Evolutionary conservation across 2,797 vertebrate genomes (phyloP), one percentile per base, ranked within the genome.

Genomic region (Poecile montanus): DNA sequence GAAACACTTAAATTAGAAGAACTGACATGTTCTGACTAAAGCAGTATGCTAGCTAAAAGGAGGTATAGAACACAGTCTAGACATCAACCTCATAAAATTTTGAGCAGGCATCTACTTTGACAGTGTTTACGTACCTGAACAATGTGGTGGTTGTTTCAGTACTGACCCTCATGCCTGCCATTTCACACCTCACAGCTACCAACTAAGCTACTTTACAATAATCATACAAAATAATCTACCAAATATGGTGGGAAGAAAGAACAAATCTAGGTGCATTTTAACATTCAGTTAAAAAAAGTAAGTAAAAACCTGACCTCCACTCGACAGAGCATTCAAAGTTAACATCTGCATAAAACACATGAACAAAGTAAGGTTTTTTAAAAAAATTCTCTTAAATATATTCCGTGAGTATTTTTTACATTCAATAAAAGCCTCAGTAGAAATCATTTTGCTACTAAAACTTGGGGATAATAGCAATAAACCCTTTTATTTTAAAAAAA

Each of bases 141-240:
- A 97, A 94, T 9, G 16, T 65, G 68, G 62, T 85, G 54, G 86
- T 80, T 97, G 95, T 97, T 94, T 54, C 53, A 88, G 77, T 45
- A 58, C 91, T 76, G 50, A 85, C 76, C 40, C 29, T 83, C 65
- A 65, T 27, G 62, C 58, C 45, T 88, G 77, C 54, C 51, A 53
- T 40, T 85, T 89, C 83, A 91, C 50, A 89, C 27, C 78, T 81
- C 62, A 73, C 6, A 53, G 63, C 15, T 88, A 54, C 27, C 51
- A 62, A 32, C 12, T 42, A 82, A 74, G 32, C 48, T 45, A 36
- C 44, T 48, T 45, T 30, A 44, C 9, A 74, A 40, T 13, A 81
- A 57, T n/a, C 42, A 68, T 3, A 75, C 7, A 84, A 90, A 91
- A 75, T 17, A 67, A 47, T 34, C 13, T 38, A 47, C n/a, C 13